Base-by-base conservation (phyloP, 2,888 invertebrate genomes). In the Fragum whitleyi region DNA sequence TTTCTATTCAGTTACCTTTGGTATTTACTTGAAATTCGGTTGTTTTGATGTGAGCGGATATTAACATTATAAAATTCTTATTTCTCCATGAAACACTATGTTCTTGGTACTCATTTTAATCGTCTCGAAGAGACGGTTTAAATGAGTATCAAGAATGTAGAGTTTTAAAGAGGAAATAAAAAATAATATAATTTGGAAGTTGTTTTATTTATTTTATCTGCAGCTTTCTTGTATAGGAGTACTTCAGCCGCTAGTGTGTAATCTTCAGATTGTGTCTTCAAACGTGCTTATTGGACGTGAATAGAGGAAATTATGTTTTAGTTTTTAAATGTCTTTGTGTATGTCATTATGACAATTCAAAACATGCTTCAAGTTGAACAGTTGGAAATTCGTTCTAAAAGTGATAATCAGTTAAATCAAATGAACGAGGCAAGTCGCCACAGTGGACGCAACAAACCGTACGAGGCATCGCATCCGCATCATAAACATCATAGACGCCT, bases 391-490 rank as follows among this genome's bases (percentile, higher is more conserved):
- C 69, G 76, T 28, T 32, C 59, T 23, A 71, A 67, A 57, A 72
- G 77, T 47, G 77, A 77, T 72, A 77, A 72, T 51, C 67, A 72
- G 36, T 53, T 77, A 67, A 32, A 68, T 23, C 21, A 42, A 42
- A 59, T 65, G 67, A 65, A 65, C 36, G 62, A 53, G 55, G 70
- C 39, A 28, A 65, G n/a, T 29, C 57, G 65, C 21, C 23, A 42
- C n/a, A 11, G 74, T 26, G 65, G 68, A 53, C 23, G 75, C 21
- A 67, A 51, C 36, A 71, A 82, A 57, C 82, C 82, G 28, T 82
- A 82, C 57, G 69, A 81, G 16, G 84, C 81, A n/a, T 76, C 81
- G n/a, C 84, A 84, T 29, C 84, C 84, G 1, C 84, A 84, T 65
- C 73, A 73, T 26, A 78, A 84, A 16, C 84, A 84, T 42, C 84